Evolutionary conservation across 2,888 invertebrate species (phyloP).

Genomic region (Stenichneumon culpator): DNA sequence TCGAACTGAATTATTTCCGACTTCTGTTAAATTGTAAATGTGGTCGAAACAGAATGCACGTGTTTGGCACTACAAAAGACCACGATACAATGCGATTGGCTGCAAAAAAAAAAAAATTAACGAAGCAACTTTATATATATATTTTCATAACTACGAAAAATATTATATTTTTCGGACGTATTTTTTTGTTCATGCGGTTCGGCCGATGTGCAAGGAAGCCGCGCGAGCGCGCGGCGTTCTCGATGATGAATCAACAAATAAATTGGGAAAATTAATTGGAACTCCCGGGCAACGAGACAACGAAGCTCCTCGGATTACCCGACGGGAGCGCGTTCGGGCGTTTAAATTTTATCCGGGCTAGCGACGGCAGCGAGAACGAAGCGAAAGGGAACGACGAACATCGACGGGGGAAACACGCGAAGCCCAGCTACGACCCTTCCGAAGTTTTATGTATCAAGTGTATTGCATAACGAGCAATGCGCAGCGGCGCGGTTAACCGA

Average conservation of each 20-base stretch:
- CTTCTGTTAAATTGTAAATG: too few species aligned
- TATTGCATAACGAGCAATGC: constrained; percentile 40
- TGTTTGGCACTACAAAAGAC: too few species aligned
- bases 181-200: too few species aligned
- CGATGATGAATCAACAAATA: constrained; percentile 62
- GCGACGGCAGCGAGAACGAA: background rate
- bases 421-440: constrained; percentile 31
- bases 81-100: too few species aligned
- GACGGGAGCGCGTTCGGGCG: background rate
- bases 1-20: too few species aligned
- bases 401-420: background rate
- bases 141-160: too few species aligned
- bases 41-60: too few species aligned
- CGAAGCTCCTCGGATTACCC: constrained; percentile 61
- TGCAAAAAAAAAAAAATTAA: too few species aligned
- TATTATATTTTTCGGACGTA: too few species aligned
- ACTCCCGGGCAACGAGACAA: constrained; percentile 50
- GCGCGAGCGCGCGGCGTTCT: background rate
- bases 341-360: constrained; percentile 8
- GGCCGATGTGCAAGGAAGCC: too few species aligned
- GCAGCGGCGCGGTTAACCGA: background rate
- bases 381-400: constrained; percentile 1
- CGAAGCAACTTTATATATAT: too few species aligned
- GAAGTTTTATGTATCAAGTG: constrained; percentile 37
- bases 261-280: constrained; percentile 69